Conservation (phyloP, 1,140 invertebrate genomes). For the Fopius arisanus region DNA sequence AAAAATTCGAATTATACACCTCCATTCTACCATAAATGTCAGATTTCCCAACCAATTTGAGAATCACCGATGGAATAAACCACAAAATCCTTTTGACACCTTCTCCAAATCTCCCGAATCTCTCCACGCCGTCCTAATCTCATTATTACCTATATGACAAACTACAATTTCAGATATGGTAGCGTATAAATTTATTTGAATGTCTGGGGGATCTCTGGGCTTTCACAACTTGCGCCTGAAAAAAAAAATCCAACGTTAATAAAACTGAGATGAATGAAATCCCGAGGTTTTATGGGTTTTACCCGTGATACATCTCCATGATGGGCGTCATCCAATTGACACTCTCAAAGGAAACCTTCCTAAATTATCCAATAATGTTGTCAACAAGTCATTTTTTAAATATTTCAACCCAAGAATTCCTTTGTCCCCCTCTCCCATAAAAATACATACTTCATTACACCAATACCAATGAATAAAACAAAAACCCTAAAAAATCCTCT, state of each 20-base stretch:
- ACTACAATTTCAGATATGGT: not conserved
- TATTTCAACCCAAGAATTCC: not conserved
- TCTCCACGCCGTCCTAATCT: slow-evolving; percentile 19
- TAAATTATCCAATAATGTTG: too few species aligned
- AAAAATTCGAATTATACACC: not conserved
- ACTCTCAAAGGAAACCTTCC: not conserved
- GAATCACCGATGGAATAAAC: not conserved
- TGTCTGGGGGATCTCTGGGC: not conserved
- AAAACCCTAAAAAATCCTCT: too few species aligned
- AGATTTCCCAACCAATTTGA: slow-evolving; percentile 5
- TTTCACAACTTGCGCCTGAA: not conserved
- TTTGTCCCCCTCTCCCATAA: too few species aligned
- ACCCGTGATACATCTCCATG: not conserved
- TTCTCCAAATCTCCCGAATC: slow-evolving; percentile 13
- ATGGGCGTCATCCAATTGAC: not conserved
- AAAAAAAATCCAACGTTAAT: not conserved
- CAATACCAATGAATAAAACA: too few species aligned
- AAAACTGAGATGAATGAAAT: not conserved
- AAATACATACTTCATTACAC: too few species aligned
- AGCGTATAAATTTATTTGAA: slow-evolving; percentile 7
- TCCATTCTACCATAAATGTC: not conserved
- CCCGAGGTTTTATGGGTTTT: not conserved
- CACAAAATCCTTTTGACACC: slow-evolving; percentile 31
- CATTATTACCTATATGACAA: slow-evolving; percentile 10
- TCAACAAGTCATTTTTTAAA: too few species aligned